These are phyloP conservation scores for Cephus spinipes DNA, from an alignment of 2,888 invertebrate genomes.

Conservation along the genomic window DNA sequence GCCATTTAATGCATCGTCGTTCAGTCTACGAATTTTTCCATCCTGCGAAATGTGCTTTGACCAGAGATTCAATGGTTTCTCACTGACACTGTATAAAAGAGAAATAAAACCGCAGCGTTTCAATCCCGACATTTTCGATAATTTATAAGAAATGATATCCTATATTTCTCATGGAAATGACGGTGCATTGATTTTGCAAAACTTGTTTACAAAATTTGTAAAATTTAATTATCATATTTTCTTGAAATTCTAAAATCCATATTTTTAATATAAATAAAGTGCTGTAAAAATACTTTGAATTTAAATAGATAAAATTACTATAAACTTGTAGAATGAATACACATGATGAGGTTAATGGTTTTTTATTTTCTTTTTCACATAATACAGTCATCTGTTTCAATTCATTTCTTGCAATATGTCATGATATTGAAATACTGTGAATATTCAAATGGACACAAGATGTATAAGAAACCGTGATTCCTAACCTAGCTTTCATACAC, in stretches of 20 bases:
- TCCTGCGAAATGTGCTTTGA: conserved; percentile 38
- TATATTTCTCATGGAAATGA: background rate
- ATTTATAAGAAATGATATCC: background rate
- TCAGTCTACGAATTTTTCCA: conserved; percentile 38
- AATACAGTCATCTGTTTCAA: background rate
- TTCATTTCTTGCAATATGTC: background rate
- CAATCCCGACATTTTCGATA: conserved; percentile 9
- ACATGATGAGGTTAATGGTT: background rate
- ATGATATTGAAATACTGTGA: background rate
- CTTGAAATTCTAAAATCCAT: background rate
- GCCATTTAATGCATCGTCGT: conserved; percentile 35
- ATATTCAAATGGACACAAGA: background rate
- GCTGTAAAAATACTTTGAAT: background rate
- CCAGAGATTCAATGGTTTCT: conserved; percentile 38
- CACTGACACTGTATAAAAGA: conserved; percentile 38
- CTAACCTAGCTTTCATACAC: background rate
- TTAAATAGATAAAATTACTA: background rate
- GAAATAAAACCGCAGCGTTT: conserved; percentile 36
- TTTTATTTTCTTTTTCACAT: background rate
- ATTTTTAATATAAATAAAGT: background rate
- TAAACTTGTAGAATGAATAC: background rate
- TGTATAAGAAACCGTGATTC: background rate
- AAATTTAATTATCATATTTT: background rate
- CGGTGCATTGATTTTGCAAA: background rate
- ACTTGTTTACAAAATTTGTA: background rate